Percentiles rank a stretch among this genome's conserved stretches.
phyloP scores from a whole-genome alignment of 2,797 vertebrate genomes.

The Hemibagrus guttatus region DNA sequence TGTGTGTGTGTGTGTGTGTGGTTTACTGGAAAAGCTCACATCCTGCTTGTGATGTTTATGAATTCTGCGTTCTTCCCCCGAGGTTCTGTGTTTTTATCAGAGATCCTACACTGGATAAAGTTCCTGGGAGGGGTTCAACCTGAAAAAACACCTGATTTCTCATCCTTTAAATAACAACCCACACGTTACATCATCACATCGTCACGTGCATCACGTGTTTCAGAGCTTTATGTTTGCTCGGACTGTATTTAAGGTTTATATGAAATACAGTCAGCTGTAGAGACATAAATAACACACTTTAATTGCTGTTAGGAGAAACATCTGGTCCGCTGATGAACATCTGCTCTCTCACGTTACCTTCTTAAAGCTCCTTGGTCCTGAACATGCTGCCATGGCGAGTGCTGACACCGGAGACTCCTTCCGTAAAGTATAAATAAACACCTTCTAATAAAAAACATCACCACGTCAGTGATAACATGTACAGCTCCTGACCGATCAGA shows the following conservation, averaged over 20 bases:
- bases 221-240: background rate
- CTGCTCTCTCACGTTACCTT: background rate
- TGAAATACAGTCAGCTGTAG: background rate
- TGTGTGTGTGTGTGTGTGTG: background rate
- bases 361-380: background rate
- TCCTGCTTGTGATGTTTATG: background rate
- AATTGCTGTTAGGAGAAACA: background rate
- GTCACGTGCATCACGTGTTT: background rate
- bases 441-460: background rate
- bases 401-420: background rate
- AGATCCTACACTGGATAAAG: slow-evolving; percentile 15
- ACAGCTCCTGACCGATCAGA: background rate
- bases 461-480: background rate
- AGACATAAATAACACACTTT: background rate
- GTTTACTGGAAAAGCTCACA: background rate
- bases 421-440: background rate
- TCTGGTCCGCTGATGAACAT: background rate
- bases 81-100: slow-evolving; percentile 34
- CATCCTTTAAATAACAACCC: background rate
- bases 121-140: background rate
- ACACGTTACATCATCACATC: background rate
- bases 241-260: background rate
- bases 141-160: background rate
- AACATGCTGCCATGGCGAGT: background rate
- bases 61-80: background rate